Evolutionary conservation across 2,113 vertebrate species (phyloP).

Genomic region (Bubalus kerabau): DNA sequence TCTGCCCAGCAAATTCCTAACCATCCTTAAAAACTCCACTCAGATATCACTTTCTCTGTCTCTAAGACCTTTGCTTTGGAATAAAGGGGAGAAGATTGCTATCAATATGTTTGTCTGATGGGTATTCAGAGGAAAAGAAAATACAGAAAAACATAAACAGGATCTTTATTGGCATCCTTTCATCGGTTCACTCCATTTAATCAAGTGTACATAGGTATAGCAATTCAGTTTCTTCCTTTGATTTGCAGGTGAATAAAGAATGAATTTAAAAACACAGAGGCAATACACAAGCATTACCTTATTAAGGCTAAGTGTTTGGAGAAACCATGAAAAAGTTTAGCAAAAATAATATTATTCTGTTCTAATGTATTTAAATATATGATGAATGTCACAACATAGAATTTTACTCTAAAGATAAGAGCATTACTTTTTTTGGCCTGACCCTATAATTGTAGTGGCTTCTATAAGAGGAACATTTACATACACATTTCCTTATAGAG

Average conservation of each 20-base stretch:
- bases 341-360: background rate
- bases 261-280: background rate
- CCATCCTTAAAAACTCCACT: background rate
- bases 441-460: background rate
- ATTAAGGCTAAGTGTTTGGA: background rate
- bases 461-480: background rate
- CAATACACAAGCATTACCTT: background rate
- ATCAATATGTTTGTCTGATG: background rate
- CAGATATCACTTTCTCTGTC: background rate
- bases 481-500: background rate
- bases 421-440: constrained; percentile 26
- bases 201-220: background rate
- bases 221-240: background rate
- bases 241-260: background rate
- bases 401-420: constrained; percentile 48
- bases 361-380: constrained; percentile 1
- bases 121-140: background rate
- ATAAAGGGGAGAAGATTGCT: background rate
- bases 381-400: constrained; percentile 29
- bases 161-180: background rate
- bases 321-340: background rate
- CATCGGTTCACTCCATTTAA: background rate
- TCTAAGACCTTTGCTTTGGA: background rate
- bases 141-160: background rate
- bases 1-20: background rate